Conservation (phyloP, 30 jellyfish, hydroid and myxozoan species). For the Hydra vulgaris region DNA sequence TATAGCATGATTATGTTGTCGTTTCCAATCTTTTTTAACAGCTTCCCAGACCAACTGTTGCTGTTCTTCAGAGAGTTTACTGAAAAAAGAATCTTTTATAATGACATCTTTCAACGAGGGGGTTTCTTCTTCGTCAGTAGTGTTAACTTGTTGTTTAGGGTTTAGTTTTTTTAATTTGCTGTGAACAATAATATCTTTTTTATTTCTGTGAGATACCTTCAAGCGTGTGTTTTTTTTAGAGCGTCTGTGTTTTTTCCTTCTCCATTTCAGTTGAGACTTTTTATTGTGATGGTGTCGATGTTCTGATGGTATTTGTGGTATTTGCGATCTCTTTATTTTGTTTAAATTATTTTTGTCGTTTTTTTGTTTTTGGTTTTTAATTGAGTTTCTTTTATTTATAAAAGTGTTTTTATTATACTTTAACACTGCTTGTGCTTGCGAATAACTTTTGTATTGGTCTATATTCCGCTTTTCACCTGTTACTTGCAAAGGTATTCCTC, state of each 20-base stretch:
- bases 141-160: not conserved
- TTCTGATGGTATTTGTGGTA: not conserved
- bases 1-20: constrained; percentile 1
- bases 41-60: constrained; percentile 24
- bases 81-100: constrained; percentile 14
- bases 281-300: not conserved
- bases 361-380: not conserved
- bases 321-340: not conserved
- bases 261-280: not conserved
- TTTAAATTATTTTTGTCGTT: not conserved
- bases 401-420: not conserved
- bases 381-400: not conserved
- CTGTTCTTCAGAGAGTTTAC: constrained; percentile 2
- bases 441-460: not conserved
- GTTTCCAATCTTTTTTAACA: constrained; percentile 20
- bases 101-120: constrained; percentile 1
- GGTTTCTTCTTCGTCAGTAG: not conserved
- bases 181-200: not conserved
- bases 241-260: not conserved
- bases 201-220: not conserved
- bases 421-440: not conserved
- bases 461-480: constrained; percentile 16
- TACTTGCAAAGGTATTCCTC: not conserved
- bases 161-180: not conserved
- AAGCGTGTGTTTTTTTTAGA: not conserved